Conservation (phyloP, 53 echinoderm and acorn worm genomes). For the Luidia sarsii region DNA sequence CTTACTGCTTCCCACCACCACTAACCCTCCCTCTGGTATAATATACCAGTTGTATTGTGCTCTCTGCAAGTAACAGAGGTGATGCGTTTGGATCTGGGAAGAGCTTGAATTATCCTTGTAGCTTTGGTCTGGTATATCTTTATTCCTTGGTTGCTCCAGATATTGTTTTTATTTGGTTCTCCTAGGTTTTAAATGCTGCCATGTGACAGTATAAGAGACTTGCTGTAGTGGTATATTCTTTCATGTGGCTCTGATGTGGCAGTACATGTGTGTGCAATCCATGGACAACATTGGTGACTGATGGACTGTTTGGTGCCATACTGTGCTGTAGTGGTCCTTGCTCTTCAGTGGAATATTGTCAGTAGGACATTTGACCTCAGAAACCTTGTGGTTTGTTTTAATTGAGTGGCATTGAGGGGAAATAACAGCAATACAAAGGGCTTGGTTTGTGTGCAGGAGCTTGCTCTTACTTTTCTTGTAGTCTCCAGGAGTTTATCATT, state of each 20-base stretch:
- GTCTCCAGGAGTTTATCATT: conserved; percentile 55
- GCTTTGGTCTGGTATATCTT: conserved; percentile 36
- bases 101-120: conserved; percentile 24
- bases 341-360: too few relatives aligned
- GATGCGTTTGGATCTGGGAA: not conserved
- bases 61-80: conserved; percentile 22
- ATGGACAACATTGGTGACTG: too few relatives aligned
- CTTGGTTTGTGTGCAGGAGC: not conserved
- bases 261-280: not conserved
- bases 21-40: conserved; percentile 25
- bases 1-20: conserved; percentile 39
- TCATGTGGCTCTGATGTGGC: not conserved
- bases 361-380: conserved; percentile 10
- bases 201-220: conserved; percentile 32
- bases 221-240: conserved; percentile 9
- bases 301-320: too few relatives aligned
- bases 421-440: conserved; percentile 21
- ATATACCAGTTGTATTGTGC: conserved; percentile 1
- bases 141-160: conserved; percentile 45
- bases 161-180: conserved; percentile 58
- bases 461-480: conserved; percentile 17
- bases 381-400: conserved; percentile 48
- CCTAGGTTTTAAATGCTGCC: conserved; percentile 27
- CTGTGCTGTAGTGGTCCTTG: not conserved
- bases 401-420: conserved; percentile 43